These are phyloP conservation scores for Stichodactyla mertensii DNA, from an alignment of 64 coral and sea anemone species.

Conservation along the genomic window DNA sequence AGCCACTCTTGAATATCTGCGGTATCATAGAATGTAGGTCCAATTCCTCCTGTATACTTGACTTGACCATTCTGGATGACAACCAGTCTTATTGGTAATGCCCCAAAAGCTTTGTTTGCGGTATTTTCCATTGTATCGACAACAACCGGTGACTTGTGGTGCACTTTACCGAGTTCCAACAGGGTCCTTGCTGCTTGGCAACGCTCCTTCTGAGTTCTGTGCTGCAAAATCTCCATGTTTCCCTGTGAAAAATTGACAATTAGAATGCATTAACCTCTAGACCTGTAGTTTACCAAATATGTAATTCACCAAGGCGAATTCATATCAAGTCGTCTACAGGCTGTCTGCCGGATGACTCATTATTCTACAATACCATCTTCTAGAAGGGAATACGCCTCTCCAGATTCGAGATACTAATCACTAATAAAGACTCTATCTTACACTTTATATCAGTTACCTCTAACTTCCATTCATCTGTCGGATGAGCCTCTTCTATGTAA, in stretches of 20 bases:
- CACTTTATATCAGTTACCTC: slow-evolving; percentile 40
- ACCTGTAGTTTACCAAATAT: neutral
- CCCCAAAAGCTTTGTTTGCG: slow-evolving; percentile 59
- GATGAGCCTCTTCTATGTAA: slow-evolving; percentile 79
- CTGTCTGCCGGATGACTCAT: neutral
- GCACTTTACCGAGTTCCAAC: neutral
- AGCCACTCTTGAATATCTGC: slow-evolving; percentile 50
- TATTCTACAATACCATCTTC: neutral
- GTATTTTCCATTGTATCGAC: slow-evolving; percentile 60
- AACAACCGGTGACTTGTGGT: slow-evolving; percentile 19
- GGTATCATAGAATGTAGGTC: slow-evolving; percentile 64
- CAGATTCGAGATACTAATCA: neutral
- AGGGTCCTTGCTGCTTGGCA: slow-evolving; percentile 44
- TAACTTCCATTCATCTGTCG: slow-evolving; percentile 60
- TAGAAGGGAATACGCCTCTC: neutral
- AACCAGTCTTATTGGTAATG: slow-evolving; percentile 50
- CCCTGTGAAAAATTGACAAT: slow-evolving; percentile 22
- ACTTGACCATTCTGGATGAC: slow-evolving; percentile 64
- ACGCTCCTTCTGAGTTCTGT: slow-evolving; percentile 42
- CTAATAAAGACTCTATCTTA: neutral
- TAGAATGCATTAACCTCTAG: slow-evolving; percentile 12
- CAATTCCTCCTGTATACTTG: slow-evolving; percentile 57
- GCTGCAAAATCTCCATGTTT: slow-evolving; percentile 49
- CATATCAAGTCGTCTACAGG: neutral
- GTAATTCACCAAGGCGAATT: neutral